A percentile compares a stretch with the other conserved stretches of the same genome.
Evolutionary conservation across 2,113 vertebrate species (phyloP).

Genomic region (Euleptes europaea): DNA sequence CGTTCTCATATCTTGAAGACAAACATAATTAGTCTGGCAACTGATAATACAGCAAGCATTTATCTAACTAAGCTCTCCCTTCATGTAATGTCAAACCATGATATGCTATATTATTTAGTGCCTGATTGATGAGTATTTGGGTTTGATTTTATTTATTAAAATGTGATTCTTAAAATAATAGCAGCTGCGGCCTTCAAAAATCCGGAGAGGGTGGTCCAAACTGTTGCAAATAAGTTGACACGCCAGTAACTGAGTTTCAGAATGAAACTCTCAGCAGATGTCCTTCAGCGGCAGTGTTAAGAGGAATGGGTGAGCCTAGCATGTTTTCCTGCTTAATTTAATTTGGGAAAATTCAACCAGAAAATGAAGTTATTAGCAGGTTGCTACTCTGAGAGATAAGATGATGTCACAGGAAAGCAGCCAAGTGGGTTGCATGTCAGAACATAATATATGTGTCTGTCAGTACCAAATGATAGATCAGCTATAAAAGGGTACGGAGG

Average conservation of each 20-base stretch:
- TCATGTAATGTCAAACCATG: conserved; percentile 44
- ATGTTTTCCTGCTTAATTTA: conserved; percentile 79
- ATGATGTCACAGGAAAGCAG: conserved; percentile 73
- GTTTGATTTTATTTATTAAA: conserved; percentile 20
- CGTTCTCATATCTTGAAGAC: conserved; percentile 33
- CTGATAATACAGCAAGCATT: conserved; percentile 44
- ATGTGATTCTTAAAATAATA: background rate
- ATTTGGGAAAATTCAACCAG: conserved; percentile 83
- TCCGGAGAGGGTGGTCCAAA: conserved; percentile 70
- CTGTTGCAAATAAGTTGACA: conserved; percentile 74
- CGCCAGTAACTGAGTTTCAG: conserved; percentile 75
- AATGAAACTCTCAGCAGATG: conserved; percentile 75
- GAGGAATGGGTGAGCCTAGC: conserved; percentile 78
- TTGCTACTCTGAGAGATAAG: conserved; percentile 70
- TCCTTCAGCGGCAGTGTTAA: conserved; percentile 79
- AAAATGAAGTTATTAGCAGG: conserved; percentile 86
- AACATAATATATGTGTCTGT: conserved; percentile 77
- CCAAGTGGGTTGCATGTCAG: conserved; percentile 80
- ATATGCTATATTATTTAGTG: conserved; percentile 38
- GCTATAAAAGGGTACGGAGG: conserved; percentile 61
- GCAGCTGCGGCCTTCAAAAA: conserved; percentile 75
- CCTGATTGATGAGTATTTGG: conserved; percentile 15
- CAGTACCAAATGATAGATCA: conserved; percentile 74
- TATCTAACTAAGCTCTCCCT: conserved; percentile 44
- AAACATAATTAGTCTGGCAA: conserved; percentile 53